Percentiles rank a stretch among this genome's conserved stretches.
phyloP scores from a whole-genome alignment of 2,113 vertebrate species.

The Tragelaphus scriptus region DNA sequence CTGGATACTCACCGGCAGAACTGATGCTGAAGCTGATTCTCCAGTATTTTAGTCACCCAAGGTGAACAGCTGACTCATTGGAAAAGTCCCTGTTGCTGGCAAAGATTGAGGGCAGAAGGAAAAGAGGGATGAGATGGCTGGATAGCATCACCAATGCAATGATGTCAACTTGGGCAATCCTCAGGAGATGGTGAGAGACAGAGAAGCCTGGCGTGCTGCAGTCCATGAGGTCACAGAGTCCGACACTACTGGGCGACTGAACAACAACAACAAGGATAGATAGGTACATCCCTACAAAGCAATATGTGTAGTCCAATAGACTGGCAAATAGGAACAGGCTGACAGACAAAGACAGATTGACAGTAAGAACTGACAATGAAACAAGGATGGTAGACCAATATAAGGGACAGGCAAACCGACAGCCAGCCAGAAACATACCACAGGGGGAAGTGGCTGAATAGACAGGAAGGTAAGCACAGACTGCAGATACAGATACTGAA shows the following conservation, averaged over 20 bases:
- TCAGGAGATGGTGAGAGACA: background rate
- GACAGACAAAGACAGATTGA: background rate
- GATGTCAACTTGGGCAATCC: background rate
- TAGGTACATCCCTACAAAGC: background rate
- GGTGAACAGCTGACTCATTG: background rate
- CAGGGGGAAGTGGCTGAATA: background rate
- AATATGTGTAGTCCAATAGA: background rate
- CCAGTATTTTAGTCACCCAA: background rate
- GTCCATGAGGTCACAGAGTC: background rate
- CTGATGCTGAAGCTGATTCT: background rate
- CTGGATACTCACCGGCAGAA: background rate
- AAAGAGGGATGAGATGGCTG: background rate
- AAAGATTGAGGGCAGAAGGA: background rate
- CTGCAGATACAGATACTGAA: background rate
- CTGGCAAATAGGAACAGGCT: background rate
- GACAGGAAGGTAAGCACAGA: background rate
- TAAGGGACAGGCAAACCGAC: background rate
- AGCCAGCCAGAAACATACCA: background rate
- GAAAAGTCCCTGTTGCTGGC: background rate
- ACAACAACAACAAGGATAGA: background rate
- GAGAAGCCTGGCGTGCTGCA: background rate
- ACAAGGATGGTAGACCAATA: background rate
- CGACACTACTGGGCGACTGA: accelerated
- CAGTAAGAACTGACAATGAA: background rate
- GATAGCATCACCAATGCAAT: background rate